A percentile compares a stretch with the other conserved stretches of the same genome.
These are phyloP conservation scores for Alectura lathami DNA, from an alignment of 2,113 vertebrate species.

Conservation along the genomic window DNA sequence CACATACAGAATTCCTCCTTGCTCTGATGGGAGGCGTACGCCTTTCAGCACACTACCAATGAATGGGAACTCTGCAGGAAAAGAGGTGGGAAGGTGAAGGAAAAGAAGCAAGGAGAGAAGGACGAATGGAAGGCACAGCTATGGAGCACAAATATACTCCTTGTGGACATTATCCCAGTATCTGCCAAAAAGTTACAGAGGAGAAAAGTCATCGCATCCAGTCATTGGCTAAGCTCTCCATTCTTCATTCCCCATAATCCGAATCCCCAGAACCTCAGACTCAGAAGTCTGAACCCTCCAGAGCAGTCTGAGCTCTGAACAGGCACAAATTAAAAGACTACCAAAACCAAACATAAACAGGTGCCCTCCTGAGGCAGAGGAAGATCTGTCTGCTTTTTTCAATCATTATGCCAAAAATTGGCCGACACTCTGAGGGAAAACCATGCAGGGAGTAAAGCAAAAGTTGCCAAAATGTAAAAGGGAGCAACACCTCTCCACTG, in stretches of 20 bases:
- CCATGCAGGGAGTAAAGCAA: background rate
- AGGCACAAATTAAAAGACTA: background rate
- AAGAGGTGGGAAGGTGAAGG: background rate
- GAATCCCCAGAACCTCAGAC: background rate
- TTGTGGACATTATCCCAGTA: background rate
- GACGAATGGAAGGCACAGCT: background rate
- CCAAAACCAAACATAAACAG: background rate
- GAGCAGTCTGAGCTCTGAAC: background rate
- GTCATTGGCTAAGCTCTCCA: background rate
- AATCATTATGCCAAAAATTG: background rate
- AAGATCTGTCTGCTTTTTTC: background rate
- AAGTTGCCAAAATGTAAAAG: background rate
- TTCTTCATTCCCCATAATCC: accelerated
- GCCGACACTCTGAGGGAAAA: background rate
- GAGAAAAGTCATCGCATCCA: background rate
- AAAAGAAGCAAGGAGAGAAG: background rate
- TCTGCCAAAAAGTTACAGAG: background rate
- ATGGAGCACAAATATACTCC: background rate
- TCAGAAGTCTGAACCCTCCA: background rate
- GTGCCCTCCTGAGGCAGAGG: background rate
- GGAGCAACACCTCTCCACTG: background rate
- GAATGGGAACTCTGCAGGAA: background rate
- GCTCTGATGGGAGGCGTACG: background rate
- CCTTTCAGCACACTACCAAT: background rate
- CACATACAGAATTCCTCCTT: background rate